These are phyloP conservation scores for Parapristionchus giblindavisi DNA, from an alignment of 2,888 invertebrate genomes.

Conservation along the genomic window DNA sequence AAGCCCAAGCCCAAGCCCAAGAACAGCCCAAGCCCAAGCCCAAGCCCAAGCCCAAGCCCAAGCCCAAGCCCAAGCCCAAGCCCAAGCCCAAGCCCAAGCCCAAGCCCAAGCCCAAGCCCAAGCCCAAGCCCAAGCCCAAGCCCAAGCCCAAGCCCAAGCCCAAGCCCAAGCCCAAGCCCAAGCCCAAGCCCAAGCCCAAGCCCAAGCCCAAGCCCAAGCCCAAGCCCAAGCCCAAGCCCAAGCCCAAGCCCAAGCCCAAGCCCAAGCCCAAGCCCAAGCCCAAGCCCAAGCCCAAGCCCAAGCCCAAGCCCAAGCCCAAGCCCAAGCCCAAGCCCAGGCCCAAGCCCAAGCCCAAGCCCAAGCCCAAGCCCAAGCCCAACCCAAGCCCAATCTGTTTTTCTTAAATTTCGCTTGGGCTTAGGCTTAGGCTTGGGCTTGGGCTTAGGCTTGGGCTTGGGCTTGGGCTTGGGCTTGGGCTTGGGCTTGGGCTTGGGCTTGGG, in stretches of 20 bases:
- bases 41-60: slow-evolving; percentile 40
- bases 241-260: slow-evolving; percentile 11
- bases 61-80: slow-evolving; percentile 40
- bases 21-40: slow-evolving; percentile 40
- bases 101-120: slow-evolving; percentile 11
- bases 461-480: slow-evolving; percentile 11
- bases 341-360: slow-evolving; percentile 11
- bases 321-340: slow-evolving; percentile 11
- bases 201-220: slow-evolving; percentile 11
- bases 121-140: slow-evolving; percentile 11
- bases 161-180: slow-evolving; percentile 11
- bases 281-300: slow-evolving; percentile 11
- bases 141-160: slow-evolving; percentile 11
- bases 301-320: slow-evolving; percentile 11
- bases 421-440: slow-evolving; percentile 4
- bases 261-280: slow-evolving; percentile 11
- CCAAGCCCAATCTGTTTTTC: slow-evolving; percentile 7
- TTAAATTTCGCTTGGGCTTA: not conserved
- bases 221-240: slow-evolving; percentile 11
- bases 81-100: slow-evolving; percentile 39
- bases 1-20: slow-evolving; percentile 41
- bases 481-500: slow-evolving; percentile 11
- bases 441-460: slow-evolving; percentile 11
- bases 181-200: slow-evolving; percentile 11
- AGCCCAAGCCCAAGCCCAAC: slow-evolving; percentile 7